Percentiles rank a stretch among this genome's conserved stretches.
These are phyloP conservation scores for Mythimna pallens DNA, from an alignment of 2,888 invertebrate genomes.

Conservation along the genomic window DNA sequence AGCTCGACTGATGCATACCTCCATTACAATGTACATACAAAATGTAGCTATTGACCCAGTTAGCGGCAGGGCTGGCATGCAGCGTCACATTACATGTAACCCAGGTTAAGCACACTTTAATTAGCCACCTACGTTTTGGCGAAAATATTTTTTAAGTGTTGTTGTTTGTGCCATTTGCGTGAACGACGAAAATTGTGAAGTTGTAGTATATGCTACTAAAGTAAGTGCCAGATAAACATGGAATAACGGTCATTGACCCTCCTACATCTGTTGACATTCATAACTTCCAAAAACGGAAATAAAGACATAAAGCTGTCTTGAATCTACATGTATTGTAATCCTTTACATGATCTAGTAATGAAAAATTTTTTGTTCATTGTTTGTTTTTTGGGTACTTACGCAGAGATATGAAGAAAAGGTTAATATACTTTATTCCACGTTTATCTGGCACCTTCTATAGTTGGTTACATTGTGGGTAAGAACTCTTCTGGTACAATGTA, in stretches of 20 bases:
- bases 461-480: no score
- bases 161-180: constrained; percentile 30
- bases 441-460: background rate
- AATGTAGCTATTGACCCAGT: constrained; percentile 60
- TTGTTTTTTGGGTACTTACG: no score
- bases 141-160: constrained; percentile 40
- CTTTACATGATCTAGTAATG: no score
- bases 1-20: constrained; percentile 45
- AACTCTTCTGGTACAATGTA: background rate
- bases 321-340: no score
- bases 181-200: constrained; percentile 36
- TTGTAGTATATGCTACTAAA: constrained; percentile 6
- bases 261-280: no score
- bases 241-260: no score
- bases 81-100: constrained; percentile 42
- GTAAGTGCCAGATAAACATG: no score
- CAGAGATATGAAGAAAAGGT: no score
- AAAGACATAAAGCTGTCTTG: no score
- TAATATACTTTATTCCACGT: no score
- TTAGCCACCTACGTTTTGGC: constrained; percentile 34
- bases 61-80: constrained; percentile 48
- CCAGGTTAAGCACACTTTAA: constrained; percentile 47
- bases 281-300: no score
- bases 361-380: no score
- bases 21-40: constrained; percentile 64